These are phyloP conservation scores for Platyscapa corneri DNA, from an alignment of 1,140 invertebrate genomes.

Conservation along the genomic window DNA sequence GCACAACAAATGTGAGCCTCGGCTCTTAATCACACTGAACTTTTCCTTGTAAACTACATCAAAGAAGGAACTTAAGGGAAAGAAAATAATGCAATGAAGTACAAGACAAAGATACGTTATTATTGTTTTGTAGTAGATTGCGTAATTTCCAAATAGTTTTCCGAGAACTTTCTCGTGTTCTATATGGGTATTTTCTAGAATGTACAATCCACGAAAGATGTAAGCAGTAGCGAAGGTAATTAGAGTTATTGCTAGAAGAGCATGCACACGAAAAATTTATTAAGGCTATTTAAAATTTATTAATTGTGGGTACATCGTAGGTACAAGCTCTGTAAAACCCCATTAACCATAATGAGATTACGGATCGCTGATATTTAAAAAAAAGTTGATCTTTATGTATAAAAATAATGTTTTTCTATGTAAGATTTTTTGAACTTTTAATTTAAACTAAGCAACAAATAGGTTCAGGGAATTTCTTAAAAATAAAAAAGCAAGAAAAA, in stretches of 20 bases:
- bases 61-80: not conserved
- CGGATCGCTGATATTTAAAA: not conserved
- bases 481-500: too few relatives aligned
- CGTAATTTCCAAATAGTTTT: not conserved
- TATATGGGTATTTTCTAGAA: not conserved
- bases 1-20: not conserved
- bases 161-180: not conserved
- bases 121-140: not conserved
- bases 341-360: not conserved
- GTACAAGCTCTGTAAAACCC: not conserved
- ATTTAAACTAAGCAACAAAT: too few relatives aligned
- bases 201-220: not conserved
- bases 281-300: too few relatives aligned
- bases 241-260: slow-evolving; percentile 10
- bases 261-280: slow-evolving; percentile 20
- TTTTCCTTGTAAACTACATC: not conserved
- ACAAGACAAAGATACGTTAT: slow-evolving; percentile 3
- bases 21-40: not conserved
- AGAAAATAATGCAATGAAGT: not conserved
- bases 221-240: not conserved
- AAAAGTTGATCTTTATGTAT: not conserved
- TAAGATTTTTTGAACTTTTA: too few relatives aligned
- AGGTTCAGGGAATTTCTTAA: too few relatives aligned
- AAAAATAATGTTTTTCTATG: too few relatives aligned
- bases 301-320: not conserved